Conservation (phyloP, 2,797 vertebrate genomes). For the Odontamblyopus lacepedii region DNA sequence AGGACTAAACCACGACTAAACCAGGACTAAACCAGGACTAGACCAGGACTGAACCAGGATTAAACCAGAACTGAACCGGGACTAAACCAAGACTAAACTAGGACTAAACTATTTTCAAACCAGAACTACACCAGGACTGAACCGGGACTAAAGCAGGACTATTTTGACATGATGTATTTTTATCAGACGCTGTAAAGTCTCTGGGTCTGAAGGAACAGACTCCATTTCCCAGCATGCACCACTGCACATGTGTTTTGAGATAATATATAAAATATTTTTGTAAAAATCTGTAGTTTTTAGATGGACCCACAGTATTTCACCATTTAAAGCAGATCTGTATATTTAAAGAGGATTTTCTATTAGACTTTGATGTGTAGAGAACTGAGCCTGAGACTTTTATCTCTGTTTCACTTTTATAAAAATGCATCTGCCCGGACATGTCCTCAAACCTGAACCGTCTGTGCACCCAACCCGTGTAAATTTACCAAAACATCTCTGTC, state of each 20-base stretch:
- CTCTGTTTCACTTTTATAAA: background rate
- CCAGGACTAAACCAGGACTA: background rate
- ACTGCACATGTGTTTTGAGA: conserved; percentile 36
- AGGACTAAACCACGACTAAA: background rate
- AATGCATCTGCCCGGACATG: background rate
- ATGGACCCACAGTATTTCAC: conserved; percentile 21
- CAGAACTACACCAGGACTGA: no score
- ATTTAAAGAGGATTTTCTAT: no score
- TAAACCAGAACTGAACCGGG: background rate
- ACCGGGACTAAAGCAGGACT: no score
- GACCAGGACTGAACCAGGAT: background rate
- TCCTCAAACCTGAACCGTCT: no score
- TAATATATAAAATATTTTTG: background rate
- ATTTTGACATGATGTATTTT: background rate
- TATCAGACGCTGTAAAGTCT: background rate
- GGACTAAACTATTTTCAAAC: no score
- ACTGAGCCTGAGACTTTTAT: conserved; percentile 25
- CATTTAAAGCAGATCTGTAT: background rate
- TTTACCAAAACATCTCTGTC: no score
- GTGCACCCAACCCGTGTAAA: no score
- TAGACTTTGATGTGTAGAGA: no score
- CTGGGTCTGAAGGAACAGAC: background rate
- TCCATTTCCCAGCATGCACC: conserved; percentile 61
- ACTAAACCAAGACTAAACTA: background rate
- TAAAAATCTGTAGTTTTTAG: conserved; percentile 1